phyloP scores from a whole-genome alignment of 2,797 vertebrate genomes.

The Sciurus carolinensis region DNA sequence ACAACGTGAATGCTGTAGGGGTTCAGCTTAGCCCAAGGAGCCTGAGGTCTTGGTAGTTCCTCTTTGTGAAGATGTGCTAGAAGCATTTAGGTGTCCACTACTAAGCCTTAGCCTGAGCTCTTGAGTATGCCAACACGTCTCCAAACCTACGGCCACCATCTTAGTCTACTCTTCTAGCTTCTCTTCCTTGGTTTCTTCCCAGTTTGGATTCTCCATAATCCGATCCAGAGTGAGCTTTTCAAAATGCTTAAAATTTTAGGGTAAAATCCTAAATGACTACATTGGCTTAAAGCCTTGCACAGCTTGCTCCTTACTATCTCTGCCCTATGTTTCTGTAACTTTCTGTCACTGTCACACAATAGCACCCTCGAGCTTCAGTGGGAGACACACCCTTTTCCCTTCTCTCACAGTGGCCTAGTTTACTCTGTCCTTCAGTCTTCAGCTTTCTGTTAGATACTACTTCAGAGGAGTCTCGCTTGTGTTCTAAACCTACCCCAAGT shows the following conservation, averaged over 20 bases:
- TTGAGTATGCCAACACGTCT: neutral
- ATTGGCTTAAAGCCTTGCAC: neutral
- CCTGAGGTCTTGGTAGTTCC: neutral
- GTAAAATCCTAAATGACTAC: neutral
- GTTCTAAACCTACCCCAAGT: neutral
- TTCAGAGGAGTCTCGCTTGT: neutral
- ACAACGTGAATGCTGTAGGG: neutral
- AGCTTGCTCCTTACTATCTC: neutral
- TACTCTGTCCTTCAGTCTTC: neutral
- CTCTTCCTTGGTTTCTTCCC: neutral
- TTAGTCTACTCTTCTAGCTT: neutral
- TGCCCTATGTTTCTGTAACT: neutral
- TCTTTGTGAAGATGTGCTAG: neutral
- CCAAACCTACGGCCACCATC: neutral
- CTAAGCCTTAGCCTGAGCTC: neutral
- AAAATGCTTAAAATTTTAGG: neutral
- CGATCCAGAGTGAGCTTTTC: neutral
- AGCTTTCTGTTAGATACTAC: neutral
- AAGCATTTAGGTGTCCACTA: conserved; percentile 1
- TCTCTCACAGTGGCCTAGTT: neutral
- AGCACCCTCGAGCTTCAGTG: neutral
- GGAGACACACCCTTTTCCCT: neutral
- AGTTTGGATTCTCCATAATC: neutral
- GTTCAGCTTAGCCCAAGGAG: neutral
- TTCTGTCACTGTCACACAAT: neutral